Evolutionary conservation across 2,888 invertebrate genomes (phyloP), one percentile per base, ranked within the genome.

Genomic region (Tenthredo distinguenda): DNA sequence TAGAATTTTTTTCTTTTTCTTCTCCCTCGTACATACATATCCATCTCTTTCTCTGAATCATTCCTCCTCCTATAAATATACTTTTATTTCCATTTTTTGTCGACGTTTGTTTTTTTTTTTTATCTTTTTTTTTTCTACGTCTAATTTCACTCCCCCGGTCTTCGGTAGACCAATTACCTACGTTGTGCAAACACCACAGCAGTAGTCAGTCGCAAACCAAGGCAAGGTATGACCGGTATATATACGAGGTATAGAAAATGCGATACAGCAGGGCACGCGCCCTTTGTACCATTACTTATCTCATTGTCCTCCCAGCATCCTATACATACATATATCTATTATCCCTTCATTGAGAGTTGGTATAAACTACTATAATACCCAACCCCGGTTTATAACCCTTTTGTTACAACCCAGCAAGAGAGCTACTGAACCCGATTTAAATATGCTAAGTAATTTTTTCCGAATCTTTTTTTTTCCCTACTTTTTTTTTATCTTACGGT

Each of bases 381-480:
- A 26, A 74, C 37, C 72, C 18, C 5, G 43, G 43, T 18, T 34
- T 18, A 34, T 74, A 74, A 74, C 81, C 81, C 81, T 62, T 37
- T 62, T 62, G 58, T 79, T 76, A 31, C 26, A 55, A 4, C 26
- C 21, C 47, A 9, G 72, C 43, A 2, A n/a, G 15, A 37, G 21
- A 31, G 18, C 26, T 12, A 9, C 18, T 77, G 26, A 58, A 40
- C 37, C 81, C 40, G 83, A 83, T 68, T 83, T 83, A 83, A 83
- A 83, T 83, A 83, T 83, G 83, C n/a, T 68, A 68, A 83, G n/a
- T 83, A 43, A 47, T 37, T 83, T 83, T 65, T 65, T 82, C 26
- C n/a, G 37, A 87, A 89, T 88, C 89, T 88, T 91, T 91, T 90
- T 89, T 91, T 90, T 87, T 86, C 85, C 86, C 85, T 85, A 86